These are phyloP conservation scores for Tridacna crocea DNA, from an alignment of 2,888 invertebrate species.

Conservation along the genomic window DNA sequence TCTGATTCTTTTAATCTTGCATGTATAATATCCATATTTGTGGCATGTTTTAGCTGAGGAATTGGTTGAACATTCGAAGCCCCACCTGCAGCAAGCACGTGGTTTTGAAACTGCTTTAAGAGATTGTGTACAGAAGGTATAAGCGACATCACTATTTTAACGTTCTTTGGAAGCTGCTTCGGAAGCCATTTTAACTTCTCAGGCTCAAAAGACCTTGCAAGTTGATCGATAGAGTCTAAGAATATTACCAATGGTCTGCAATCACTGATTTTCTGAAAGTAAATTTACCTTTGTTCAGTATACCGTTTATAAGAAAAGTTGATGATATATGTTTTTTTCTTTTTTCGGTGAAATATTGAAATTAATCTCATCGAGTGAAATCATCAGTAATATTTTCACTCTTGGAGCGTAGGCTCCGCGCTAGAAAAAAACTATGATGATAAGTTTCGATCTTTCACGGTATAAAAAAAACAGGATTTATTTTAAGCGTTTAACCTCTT, in stretches of 20 bases:
- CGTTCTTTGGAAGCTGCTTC: constrained; percentile 65
- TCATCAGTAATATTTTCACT: too few species aligned
- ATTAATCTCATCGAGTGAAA: too few species aligned
- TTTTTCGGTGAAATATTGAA: too few species aligned
- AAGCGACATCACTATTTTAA: constrained; percentile 72
- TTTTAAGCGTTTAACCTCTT: too few species aligned
- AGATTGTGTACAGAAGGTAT: constrained; percentile 69
- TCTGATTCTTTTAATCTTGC: constrained; percentile 62
- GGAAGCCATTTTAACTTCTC: constrained; percentile 76
- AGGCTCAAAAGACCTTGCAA: constrained; percentile 67
- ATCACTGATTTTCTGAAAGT: constrained; percentile 3
- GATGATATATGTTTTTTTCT: too few species aligned
- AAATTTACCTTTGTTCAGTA: not conserved
- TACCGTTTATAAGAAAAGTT: not conserved
- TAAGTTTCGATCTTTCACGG: too few species aligned
- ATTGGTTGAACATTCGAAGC: constrained; percentile 62
- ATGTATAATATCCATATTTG: constrained; percentile 69
- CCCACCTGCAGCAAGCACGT: constrained; percentile 38
- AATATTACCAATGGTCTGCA: constrained; percentile 64
- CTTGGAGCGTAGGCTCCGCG: too few species aligned
- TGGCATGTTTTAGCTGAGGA: constrained; percentile 63
- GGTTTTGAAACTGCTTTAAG: constrained; percentile 63
- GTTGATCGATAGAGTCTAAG: constrained; percentile 75
- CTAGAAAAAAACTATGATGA: too few species aligned
- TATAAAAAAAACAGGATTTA: too few species aligned